Base-by-base conservation (phyloP, 2,888 invertebrate genomes). In the Hartigia nigra region DNA sequence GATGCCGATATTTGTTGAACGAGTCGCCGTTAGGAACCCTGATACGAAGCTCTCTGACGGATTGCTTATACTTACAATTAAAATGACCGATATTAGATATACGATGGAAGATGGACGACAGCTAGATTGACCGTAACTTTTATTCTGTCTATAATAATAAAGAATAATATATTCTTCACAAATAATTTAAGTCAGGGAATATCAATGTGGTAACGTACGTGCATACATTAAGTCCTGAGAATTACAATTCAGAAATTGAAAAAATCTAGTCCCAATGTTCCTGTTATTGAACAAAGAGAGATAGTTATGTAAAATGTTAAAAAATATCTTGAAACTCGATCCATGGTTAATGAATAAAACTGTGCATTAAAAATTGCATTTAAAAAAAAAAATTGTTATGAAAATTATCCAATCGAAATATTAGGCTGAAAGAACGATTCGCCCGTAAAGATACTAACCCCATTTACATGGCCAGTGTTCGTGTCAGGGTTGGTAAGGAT, bases 1-100 rank as follows among this genome's bases (percentile, higher is more conserved):
- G 85, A 82, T 78, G 82, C 79, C 83, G 86, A 88, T 88, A 87
- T 88, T 86, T 85, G 86, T 85, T 83, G 81, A 80, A 79, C 84
- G 14, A 23, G 55, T 55, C 55, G 23, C 55, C 23, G 55, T 55
- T 55, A 55, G 55, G 55, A 23, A 55, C 23, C 23, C 23, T 55
- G 23, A 23, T 55, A 55, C 55, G 55, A 9, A 55, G 55, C 55
- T 55, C 23, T 23, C 23, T 55, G 55, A 55, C 55, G 23, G 23
- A 55, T 55, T 55, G 55, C 23, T 23, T 55, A 23, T 23, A 55
- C 55, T 55, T 23, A 55, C 23, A 5, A 23, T 23, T 55, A 55
- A 23, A 55, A 55, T 55, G 23, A 23, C 55, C 55, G 55, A 23
- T 55, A 55, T 23, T 55, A 55, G 23, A 55, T 55, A 23, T 55